Evolutionary conservation across 2,113 vertebrate genomes (phyloP), one percentile per base, ranked within the genome.

Genomic region (Nansenia antarctica): DNA sequence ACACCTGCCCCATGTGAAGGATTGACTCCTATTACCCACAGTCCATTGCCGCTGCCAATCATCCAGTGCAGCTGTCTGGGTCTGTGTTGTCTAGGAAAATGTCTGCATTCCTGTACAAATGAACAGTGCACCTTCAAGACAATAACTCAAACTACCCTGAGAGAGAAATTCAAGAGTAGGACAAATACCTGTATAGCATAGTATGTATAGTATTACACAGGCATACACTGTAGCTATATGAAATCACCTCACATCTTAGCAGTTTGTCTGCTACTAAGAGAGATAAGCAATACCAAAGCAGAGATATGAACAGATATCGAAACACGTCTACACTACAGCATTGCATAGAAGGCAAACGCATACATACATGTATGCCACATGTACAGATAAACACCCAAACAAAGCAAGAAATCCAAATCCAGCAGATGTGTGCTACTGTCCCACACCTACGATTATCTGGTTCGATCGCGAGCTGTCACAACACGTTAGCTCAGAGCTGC

Each of bases 31-130:
- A 67, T 90, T 87, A 85, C 74, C 66, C 78, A 86, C 82, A 86
- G 82, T 71, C 73, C 85, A 89, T 86, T 87, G 83, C 85, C 87
- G 83, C 64, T 74, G 87, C 68, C 87, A 89, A 82, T 90, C 87
- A 90, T 34, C 67, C 27, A 72, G 73, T 66, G 83, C 87, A 87
- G 87, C 77, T 87, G 82, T 84, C 86, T 76, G 81, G 61, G 78
- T 80, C 80, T 82, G 77, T 78, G 81, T 82, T 78, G 82, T 84
- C 76, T 74, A 74, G 69, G 73, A 82, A n/a, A 81, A 78, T 77
- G 77, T 84, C 83, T 84, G 78, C 88, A 86, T 87, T 87, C 85
- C 84, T 87, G 82, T 76, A 79, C 73, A 85, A 87, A 87, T 86
- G 53, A 86, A 81, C 70, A 20, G 42, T 63, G 73, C 68, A 70